These are phyloP conservation scores for Papilio protenor DNA, from an alignment of 2,888 invertebrate species.

Conservation along the genomic window DNA sequence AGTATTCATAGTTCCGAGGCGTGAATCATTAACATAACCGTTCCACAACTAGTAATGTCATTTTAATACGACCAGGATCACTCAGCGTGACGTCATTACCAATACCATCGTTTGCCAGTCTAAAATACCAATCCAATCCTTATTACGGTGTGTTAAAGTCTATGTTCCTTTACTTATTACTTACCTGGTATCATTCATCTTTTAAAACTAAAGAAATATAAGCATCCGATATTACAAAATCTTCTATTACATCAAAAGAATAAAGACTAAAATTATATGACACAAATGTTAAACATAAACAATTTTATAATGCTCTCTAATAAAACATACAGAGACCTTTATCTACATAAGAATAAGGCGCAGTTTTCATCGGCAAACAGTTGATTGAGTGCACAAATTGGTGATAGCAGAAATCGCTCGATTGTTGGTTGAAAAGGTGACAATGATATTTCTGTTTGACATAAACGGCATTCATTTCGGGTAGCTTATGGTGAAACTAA, in stretches of 20 bases:
- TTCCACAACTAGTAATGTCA: conserved; percentile 77
- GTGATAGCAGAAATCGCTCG: conserved; percentile 69
- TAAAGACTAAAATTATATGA: conserved; percentile 61
- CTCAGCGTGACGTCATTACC: conserved; percentile 79
- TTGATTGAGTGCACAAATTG: conserved; percentile 27
- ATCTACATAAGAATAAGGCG: conserved; percentile 39
- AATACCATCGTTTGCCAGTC: conserved; percentile 51
- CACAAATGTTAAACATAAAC: conserved; percentile 41
- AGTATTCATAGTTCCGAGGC: conserved; percentile 54
- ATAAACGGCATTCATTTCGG: conserved; percentile 72
- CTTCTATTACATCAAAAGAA: conserved; percentile 56
- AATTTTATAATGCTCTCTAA: neutral
- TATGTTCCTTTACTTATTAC: conserved; percentile 1
- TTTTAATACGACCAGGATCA: conserved; percentile 76
- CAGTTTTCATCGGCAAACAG: neutral
- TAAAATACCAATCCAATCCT: conserved; percentile 31
- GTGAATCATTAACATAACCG: conserved; percentile 73
- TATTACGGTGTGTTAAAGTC: conserved; percentile 40
- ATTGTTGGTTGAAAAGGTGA: conserved; percentile 79
- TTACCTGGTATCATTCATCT: conserved; percentile 41
- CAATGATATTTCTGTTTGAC: conserved; percentile 72
- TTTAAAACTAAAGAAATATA: conserved; percentile 50
- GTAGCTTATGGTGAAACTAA: conserved; percentile 78
- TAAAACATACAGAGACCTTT: conserved; percentile 44
- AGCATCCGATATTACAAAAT: conserved; percentile 58